phyloP scores from a whole-genome alignment of 2,113 vertebrate species.

The Hemiprocne comata region DNA sequence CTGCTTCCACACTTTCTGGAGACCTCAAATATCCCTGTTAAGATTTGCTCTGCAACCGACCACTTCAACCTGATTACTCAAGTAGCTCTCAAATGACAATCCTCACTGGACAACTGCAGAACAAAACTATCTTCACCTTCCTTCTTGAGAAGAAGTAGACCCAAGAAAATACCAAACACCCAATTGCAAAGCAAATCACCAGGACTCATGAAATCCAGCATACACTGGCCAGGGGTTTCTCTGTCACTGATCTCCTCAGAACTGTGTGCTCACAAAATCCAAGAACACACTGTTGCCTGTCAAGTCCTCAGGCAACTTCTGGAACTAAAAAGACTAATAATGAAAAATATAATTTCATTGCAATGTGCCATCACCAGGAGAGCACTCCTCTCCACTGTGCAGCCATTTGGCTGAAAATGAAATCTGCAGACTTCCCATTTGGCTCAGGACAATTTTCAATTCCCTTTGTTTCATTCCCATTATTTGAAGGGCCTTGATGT shows the following conservation, averaged over 20 bases:
- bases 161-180: not conserved
- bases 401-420: not conserved
- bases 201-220: not conserved
- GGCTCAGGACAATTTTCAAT: not conserved
- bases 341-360: not conserved
- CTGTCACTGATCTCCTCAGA: not conserved
- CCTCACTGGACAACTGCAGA: not conserved
- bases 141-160: not conserved
- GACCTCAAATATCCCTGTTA: not conserved
- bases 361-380: not conserved
- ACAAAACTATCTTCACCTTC: not conserved
- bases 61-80: not conserved
- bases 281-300: not conserved
- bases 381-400: not conserved
- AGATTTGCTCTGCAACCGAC: not conserved
- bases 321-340: not conserved
- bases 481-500: conserved; percentile 13
- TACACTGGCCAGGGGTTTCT: not conserved
- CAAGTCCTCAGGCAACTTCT: not conserved
- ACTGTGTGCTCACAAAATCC: not conserved
- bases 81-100: not conserved
- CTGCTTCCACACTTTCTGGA: not conserved
- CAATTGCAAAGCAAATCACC: not conserved
- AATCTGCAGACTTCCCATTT: not conserved
- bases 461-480: conserved; percentile 2